Conservation (phyloP, 2,113 vertebrate genomes). For the Macrotus californicus region DNA sequence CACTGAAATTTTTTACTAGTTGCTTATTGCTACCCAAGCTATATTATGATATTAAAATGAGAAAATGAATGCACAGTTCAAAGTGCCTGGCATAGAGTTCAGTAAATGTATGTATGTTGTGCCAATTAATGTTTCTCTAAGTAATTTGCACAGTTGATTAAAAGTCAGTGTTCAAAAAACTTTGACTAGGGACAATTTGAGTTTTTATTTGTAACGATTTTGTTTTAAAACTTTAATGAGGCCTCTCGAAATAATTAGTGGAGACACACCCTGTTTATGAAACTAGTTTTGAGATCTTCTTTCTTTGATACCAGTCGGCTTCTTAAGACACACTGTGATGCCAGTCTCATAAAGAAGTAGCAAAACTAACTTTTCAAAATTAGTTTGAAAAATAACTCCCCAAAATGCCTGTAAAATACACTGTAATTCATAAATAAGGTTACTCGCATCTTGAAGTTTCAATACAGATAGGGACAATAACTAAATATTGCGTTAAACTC, state of each 20-base stretch:
- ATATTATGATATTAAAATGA: slow-evolving; percentile 27
- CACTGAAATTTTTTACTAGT: neutral
- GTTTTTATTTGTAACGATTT: slow-evolving; percentile 20
- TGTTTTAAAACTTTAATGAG: slow-evolving; percentile 42
- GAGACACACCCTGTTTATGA: neutral
- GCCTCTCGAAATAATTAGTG: slow-evolving; percentile 37
- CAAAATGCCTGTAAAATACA: neutral
- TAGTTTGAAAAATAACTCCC: slow-evolving; percentile 1
- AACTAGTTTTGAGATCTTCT: slow-evolving; percentile 2
- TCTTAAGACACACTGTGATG: neutral
- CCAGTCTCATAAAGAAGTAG: neutral
- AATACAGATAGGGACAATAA: neutral
- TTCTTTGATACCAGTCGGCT: neutral
- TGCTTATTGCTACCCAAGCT: neutral
- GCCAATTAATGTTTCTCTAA: neutral
- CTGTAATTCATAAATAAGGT: neutral
- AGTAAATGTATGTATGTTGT: neutral
- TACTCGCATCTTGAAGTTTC: slow-evolving; percentile 19
- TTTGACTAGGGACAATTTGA: neutral
- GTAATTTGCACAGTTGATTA: neutral
- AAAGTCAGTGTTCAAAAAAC: neutral
- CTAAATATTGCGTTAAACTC: neutral
- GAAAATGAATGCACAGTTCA: slow-evolving; percentile 7
- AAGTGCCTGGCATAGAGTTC: neutral
- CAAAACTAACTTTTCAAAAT: slow-evolving; percentile 14